These are phyloP conservation scores for Scolopax bukidnonensis DNA, from an alignment of 2,797 vertebrate genomes.

Conservation along the genomic window DNA sequence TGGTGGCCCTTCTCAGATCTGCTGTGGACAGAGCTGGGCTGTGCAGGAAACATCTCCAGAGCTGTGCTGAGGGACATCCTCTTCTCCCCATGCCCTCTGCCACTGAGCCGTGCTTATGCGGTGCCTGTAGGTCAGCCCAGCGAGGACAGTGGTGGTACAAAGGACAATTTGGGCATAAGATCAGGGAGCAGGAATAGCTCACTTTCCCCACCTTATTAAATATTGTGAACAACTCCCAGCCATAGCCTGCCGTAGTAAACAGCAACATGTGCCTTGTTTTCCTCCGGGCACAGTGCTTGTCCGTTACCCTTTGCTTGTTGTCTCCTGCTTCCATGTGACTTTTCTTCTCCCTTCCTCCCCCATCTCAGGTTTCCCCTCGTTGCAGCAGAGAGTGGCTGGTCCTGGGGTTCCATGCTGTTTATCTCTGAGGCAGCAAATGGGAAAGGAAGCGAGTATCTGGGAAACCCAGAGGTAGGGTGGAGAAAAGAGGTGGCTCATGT, in stretches of 20 bases:
- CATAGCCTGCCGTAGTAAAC: not conserved
- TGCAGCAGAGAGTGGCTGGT: not conserved
- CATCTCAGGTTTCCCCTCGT: not conserved
- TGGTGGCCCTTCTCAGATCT: not conserved
- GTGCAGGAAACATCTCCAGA: not conserved
- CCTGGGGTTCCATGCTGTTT: not conserved
- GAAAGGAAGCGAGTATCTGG: not conserved
- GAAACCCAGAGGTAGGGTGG: not conserved
- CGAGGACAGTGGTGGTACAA: not conserved
- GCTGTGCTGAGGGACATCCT: rapidly evolving
- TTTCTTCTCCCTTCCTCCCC: not conserved
- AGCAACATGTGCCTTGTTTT: not conserved
- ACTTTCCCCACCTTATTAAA: not conserved
- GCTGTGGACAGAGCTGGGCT: not conserved
- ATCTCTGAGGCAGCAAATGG: not conserved
- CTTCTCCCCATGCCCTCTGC: not conserved
- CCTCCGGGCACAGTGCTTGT: not conserved
- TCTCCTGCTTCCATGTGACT: not conserved
- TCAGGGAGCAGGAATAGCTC: not conserved
- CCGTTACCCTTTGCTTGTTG: not conserved
- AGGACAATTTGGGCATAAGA: not conserved
- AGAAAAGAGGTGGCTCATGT: not conserved
- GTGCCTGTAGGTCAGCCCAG: rapidly evolving
- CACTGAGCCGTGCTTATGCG: rapidly evolving
- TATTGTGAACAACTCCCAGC: not conserved